Evolutionary conservation across 2,888 invertebrate species (phyloP), one percentile per base, ranked within the genome.

Genomic region (Melanostoma scalare): DNA sequence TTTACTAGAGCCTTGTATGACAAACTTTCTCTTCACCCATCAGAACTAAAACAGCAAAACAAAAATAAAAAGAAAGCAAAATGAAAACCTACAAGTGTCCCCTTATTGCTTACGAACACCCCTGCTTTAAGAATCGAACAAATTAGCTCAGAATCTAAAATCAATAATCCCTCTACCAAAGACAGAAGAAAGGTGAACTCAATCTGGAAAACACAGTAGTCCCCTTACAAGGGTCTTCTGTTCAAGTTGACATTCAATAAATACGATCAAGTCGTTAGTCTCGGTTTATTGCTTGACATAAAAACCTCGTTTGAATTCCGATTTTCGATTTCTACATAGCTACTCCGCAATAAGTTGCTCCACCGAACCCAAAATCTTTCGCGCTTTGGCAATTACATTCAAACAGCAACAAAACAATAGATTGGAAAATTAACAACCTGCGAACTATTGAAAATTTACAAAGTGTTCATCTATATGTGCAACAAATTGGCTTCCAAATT

Each of bases 261-360:
- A 56, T 38, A 52, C 42, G 42, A n/a, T 20, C 68, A 63, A 73
- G 52, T 74, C 56, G 52, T 73, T 82, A 82, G 82, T 82, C 9
- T 68, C 36, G 40, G 58, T 78, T 69, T 78, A 74, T 82, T 74
- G 53, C 69, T 82, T 50, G 73, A 69, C 46, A 73, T 53, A 73
- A 78, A 73, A 63, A 52, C 68, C 63, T 74, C 73, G 78, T 73
- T 65, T 38, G 6, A 35, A 40, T 38, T 46, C 33, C 0, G 9
- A 38, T 20, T 4, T 58, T 36, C 44, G 35, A 20, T 36, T 4
- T 9, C 36, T 9, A 4, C 9, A 30, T 33, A 50, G 42, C 36
- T 50, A 1, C 6, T 33, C 9, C 33, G 9, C 20, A 9, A 55
- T 36, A 33, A 31, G 48, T 60, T 48, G 8, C 55, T 42, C 9